Percentiles rank a stretch among this genome's conserved stretches.
These are phyloP conservation scores for Dioctria linearis DNA, from an alignment of 2,888 invertebrate genomes.

Conservation along the genomic window DNA sequence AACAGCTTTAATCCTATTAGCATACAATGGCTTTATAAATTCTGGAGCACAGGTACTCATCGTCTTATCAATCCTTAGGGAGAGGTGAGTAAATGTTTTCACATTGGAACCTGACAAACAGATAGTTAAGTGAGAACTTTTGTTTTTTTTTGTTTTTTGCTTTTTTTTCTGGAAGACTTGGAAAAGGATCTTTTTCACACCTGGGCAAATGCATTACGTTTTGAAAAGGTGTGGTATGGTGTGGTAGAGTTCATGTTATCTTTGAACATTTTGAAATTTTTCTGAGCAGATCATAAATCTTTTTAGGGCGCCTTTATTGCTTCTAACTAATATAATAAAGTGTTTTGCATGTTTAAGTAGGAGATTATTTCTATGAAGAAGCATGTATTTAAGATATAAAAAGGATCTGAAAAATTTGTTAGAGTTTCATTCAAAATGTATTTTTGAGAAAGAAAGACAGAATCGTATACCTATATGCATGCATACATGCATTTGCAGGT, in stretches of 20 bases:
- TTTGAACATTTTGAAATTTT: neutral
- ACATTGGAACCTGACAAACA: constrained; percentile 21
- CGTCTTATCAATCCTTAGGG: constrained; percentile 26
- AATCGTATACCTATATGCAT: no score
- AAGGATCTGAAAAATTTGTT: no score
- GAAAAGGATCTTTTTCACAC: constrained; percentile 15
- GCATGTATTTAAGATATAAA: no score
- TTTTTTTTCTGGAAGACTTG: neutral
- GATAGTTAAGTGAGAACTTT: constrained; percentile 20
- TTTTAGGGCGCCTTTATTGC: constrained; percentile 31
- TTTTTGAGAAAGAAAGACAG: no score
- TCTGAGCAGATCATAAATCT: constrained; percentile 18
- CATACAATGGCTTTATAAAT: constrained; percentile 55
- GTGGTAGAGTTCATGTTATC: constrained; percentile 20
- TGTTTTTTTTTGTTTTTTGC: no score
- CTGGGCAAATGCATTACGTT: constrained; percentile 18
- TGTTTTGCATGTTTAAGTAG: no score
- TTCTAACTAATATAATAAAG: neutral
- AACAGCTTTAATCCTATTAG: constrained; percentile 56
- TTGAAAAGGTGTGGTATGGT: neutral
- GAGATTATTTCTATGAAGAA: no score
- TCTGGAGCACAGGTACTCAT: constrained; percentile 41
- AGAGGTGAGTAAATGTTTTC: constrained; percentile 23
- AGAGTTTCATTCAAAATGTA: no score
- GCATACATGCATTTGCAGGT: no score